Evolutionary conservation across 2,797 vertebrate species (phyloP).

Genomic region (Gymnothorax reevesii): DNA sequence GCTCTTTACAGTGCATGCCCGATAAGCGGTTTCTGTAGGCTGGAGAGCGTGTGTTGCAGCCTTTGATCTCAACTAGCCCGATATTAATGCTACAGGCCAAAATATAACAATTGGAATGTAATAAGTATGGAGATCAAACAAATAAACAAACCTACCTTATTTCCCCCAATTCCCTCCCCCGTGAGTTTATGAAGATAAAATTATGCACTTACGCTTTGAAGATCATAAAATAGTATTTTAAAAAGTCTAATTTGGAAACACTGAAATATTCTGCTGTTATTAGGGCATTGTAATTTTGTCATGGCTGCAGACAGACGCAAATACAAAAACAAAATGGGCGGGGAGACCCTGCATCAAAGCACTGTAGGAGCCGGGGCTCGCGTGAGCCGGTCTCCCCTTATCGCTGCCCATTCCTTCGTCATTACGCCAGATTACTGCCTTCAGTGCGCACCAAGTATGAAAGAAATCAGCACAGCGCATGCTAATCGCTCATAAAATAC

Average conservation of each 20-base stretch:
- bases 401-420: slow-evolving; percentile 45
- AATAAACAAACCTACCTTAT: slow-evolving; percentile 17
- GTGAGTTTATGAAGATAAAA: slow-evolving; percentile 60
- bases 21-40: neutral
- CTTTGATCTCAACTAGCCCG: neutral
- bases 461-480: slow-evolving; percentile 23
- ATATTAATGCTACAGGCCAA: neutral
- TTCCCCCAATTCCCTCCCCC: neutral
- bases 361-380: slow-evolving; percentile 44
- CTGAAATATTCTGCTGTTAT: slow-evolving; percentile 44
- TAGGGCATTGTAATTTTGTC: slow-evolving; percentile 39
- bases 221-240: slow-evolving; percentile 55
- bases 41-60: neutral
- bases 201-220: slow-evolving; percentile 68
- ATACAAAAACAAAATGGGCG: slow-evolving; percentile 38
- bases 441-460: slow-evolving; percentile 46
- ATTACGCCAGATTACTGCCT: slow-evolving; percentile 62
- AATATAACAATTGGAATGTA: neutral
- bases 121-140: slow-evolving; percentile 27
- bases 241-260: slow-evolving; percentile 2
- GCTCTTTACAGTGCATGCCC: neutral
- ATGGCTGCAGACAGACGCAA: slow-evolving; percentile 40
- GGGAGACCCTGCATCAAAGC: slow-evolving; percentile 44
- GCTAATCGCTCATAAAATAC: slow-evolving; percentile 29
- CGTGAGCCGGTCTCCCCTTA: slow-evolving; percentile 54